Evolutionary conservation across 2,797 vertebrate species (phyloP).

Genomic region (Argya squamiceps): DNA sequence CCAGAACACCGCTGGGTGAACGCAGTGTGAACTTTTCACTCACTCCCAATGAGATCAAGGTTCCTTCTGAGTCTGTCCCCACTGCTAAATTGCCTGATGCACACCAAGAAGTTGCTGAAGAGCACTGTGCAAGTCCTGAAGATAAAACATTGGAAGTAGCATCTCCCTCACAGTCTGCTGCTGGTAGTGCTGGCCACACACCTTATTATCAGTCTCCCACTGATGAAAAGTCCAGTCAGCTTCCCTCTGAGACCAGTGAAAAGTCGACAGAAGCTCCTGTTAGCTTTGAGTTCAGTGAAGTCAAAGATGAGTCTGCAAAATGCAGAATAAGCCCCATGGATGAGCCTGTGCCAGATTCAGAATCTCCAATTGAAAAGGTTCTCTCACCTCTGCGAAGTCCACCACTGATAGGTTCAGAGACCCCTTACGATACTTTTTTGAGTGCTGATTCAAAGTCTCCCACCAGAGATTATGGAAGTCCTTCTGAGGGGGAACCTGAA

Average conservation of each 20-base stretch:
- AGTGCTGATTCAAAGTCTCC: conserved; percentile 71
- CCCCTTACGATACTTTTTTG: conserved; percentile 76
- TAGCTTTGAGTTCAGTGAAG: conserved; percentile 89
- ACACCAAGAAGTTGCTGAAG: conserved; percentile 69
- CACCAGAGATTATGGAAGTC: conserved; percentile 60
- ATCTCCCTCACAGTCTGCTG: conserved; percentile 88
- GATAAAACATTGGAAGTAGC: conserved; percentile 91
- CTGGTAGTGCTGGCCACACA: conserved; percentile 91
- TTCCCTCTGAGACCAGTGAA: conserved; percentile 76
- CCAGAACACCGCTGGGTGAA: conserved; percentile 89
- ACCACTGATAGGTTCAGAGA: conserved; percentile 78
- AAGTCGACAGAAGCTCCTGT: conserved; percentile 78
- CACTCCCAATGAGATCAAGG: conserved; percentile 82
- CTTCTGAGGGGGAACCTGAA: conserved; percentile 60
- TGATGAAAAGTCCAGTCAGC: conserved; percentile 85
- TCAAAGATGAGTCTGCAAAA: conserved; percentile 83
- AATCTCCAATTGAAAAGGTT: conserved; percentile 81
- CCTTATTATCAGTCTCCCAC: conserved; percentile 97
- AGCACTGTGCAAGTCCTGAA: conserved; percentile 86
- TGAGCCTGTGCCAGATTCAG: conserved; percentile 81
- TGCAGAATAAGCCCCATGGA: conserved; percentile 87
- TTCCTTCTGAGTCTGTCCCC: conserved; percentile 81
- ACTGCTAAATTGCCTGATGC: conserved; percentile 67
- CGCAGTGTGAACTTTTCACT: conserved; percentile 85
- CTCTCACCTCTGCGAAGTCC: conserved; percentile 82